Percentiles rank a stretch among this genome's conserved stretches.
phyloP scores from a whole-genome alignment of 2,888 invertebrate species.

The Luperina testacea region DNA sequence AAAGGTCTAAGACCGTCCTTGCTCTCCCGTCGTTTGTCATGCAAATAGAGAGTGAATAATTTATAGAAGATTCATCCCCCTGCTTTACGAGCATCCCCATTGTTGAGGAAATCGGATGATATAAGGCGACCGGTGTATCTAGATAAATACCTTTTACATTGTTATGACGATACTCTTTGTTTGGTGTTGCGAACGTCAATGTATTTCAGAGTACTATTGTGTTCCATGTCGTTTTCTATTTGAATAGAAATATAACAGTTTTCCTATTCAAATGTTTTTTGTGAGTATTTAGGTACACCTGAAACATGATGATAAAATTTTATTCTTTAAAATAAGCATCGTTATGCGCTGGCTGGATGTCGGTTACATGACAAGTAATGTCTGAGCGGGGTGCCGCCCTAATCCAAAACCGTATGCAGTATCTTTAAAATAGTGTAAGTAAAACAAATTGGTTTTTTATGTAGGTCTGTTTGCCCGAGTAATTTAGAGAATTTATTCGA shows the following conservation, averaged over 20 bases:
- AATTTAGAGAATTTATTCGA: background rate
- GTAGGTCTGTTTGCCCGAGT: too few relatives aligned
- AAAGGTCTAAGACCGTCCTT: constrained; percentile 84
- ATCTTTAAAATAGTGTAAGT: background rate
- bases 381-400: background rate
- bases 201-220: constrained; percentile 15
- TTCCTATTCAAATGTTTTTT: background rate
- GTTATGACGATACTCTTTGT: constrained; percentile 58
- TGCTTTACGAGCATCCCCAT: constrained; percentile 79
- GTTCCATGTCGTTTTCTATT: constrained; percentile 23
- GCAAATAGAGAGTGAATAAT: constrained; percentile 89
- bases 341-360: background rate
- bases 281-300: background rate
- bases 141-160: constrained; percentile 63
- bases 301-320: background rate
- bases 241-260: constrained; percentile 10
- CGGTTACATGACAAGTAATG: background rate
- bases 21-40: constrained; percentile 85
- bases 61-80: constrained; percentile 85
- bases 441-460: background rate
- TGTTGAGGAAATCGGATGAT: constrained; percentile 79
- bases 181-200: constrained; percentile 45
- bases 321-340: constrained; percentile 6
- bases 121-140: constrained; percentile 63
- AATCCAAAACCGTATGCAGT: background rate